Conservation (phyloP, 2,888 invertebrate genomes). For the Steinernema scapterisci region DNA sequence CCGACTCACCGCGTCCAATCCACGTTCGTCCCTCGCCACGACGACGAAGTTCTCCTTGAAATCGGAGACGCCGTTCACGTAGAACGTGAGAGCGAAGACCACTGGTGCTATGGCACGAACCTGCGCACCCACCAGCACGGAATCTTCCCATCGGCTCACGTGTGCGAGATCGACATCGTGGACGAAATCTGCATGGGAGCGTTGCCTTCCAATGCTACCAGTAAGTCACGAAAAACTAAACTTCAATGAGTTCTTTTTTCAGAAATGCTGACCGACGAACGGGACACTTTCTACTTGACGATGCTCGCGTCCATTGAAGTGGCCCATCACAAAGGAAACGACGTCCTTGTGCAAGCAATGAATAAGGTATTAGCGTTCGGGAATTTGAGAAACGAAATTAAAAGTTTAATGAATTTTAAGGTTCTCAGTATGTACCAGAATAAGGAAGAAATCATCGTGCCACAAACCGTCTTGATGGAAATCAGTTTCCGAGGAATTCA, state of each 20-base stretch:
- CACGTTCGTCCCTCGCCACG: slow-evolving; percentile 91
- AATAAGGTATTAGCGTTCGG: slow-evolving; percentile 63
- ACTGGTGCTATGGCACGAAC: slow-evolving; percentile 97
- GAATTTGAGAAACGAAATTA: not conserved
- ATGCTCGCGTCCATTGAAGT: slow-evolving; percentile 97
- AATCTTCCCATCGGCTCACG: slow-evolving; percentile 94
- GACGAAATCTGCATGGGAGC: slow-evolving; percentile 78
- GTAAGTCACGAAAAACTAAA: slow-evolving; percentile 40
- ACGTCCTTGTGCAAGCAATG: slow-evolving; percentile 75
- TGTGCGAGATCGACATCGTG: slow-evolving; percentile 92
- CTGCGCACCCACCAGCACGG: slow-evolving; percentile 88
- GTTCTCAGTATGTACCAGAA: slow-evolving; percentile 64
- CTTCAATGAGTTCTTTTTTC: slow-evolving; percentile 4
- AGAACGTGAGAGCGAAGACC: slow-evolving; percentile 82
- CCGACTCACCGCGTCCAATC: slow-evolving; percentile 77
- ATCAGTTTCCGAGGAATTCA: slow-evolving; percentile 67
- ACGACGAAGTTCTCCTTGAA: slow-evolving; percentile 92
- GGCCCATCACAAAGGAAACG: slow-evolving; percentile 92
- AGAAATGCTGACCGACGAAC: slow-evolving; percentile 50
- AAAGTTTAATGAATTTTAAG: slow-evolving; percentile 41
- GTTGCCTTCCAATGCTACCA: slow-evolving; percentile 52
- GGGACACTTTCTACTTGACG: slow-evolving; percentile 74
- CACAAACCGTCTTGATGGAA: slow-evolving; percentile 67
- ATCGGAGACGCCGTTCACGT: slow-evolving; percentile 97
- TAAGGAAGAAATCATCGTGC: slow-evolving; percentile 66